A percentile compares a stretch with the other conserved stretches of the same genome.
phyloP scores from a whole-genome alignment of 2,888 invertebrate species.

The Pemphredon lugubris region DNA sequence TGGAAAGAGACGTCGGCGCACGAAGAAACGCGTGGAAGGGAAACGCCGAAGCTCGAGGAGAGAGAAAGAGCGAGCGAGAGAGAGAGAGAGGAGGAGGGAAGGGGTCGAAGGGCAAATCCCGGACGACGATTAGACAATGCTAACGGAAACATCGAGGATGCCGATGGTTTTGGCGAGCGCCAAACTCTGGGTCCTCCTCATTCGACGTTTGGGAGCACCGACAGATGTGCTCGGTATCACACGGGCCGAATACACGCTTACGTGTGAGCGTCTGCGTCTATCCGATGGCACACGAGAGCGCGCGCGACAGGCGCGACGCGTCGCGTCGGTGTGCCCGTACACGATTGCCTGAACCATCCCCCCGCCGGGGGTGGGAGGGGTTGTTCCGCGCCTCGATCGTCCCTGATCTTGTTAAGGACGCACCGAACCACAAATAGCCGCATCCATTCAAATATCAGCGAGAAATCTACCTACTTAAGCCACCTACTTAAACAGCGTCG shows the following conservation, averaged over 20 bases:
- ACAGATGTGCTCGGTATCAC: conserved; percentile 75
- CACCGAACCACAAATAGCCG: conserved; percentile 78
- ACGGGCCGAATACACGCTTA: conserved; percentile 15
- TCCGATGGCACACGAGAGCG: conserved; percentile 33
- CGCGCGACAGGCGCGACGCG: conserved; percentile 4
- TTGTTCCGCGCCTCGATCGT: conserved; percentile 67
- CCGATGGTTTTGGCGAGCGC: conserved; percentile 59
- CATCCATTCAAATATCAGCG: conserved; percentile 78
- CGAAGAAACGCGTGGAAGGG: conserved; percentile 16
- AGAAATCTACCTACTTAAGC: conserved; percentile 72
- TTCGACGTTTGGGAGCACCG: conserved; percentile 72
- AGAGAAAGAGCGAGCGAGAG: conserved; percentile 18
- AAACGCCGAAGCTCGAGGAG: conserved; percentile 38
- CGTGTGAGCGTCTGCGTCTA: conserved; percentile 18
- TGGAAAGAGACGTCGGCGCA: conserved; percentile 8
- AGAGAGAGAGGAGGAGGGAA: conserved; percentile 21
- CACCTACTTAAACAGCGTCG: conserved; percentile 31
- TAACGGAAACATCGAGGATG: conserved; percentile 70
- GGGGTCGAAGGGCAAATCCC: conserved; percentile 57
- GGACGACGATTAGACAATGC: conserved; percentile 77
- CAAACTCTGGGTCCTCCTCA: conserved; percentile 41
- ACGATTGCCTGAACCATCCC: too few relatives aligned
- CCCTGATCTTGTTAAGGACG: conserved; percentile 80
- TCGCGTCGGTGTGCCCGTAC: too few relatives aligned
- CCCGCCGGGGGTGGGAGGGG: conserved; percentile 41